Evolutionary conservation across 2,113 vertebrate genomes (phyloP).

Genomic region (Fulmarus glacialis): DNA sequence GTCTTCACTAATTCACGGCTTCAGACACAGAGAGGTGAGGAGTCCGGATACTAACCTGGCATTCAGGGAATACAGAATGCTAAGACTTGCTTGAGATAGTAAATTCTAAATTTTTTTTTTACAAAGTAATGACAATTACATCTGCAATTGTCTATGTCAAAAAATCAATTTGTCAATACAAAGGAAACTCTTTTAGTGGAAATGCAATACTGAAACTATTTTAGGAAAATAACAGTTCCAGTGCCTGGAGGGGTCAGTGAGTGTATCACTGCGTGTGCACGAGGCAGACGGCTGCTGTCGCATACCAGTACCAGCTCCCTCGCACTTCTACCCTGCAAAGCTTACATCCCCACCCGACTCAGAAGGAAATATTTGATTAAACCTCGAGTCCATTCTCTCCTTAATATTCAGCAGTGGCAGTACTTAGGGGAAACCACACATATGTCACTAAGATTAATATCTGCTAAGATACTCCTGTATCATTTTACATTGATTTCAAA

Average conservation of each 20-base stretch:
- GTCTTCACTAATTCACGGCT: background rate
- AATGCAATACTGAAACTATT: background rate
- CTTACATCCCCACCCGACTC: no score
- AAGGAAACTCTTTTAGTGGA: background rate
- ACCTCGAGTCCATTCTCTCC: background rate
- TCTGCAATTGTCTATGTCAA: background rate
- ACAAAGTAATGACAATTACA: background rate
- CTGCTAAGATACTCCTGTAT: background rate
- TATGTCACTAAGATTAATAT: background rate
- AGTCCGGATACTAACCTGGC: background rate
- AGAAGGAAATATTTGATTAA: background rate
- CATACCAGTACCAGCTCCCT: background rate
- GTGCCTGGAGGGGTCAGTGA: background rate
- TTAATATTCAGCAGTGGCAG: background rate
- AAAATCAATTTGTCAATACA: background rate
- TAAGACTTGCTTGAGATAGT: background rate
- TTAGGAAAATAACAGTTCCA: background rate
- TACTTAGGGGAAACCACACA: background rate
- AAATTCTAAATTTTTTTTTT: background rate
- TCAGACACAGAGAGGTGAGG: background rate
- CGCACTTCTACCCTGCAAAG: background rate
- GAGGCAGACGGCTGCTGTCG: accelerated
- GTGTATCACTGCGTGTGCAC: accelerated
- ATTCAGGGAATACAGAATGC: background rate
- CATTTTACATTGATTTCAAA: conserved; percentile 21